Evolutionary conservation across 1,140 invertebrate species (phyloP).

Genomic region (Ips typographus): DNA sequence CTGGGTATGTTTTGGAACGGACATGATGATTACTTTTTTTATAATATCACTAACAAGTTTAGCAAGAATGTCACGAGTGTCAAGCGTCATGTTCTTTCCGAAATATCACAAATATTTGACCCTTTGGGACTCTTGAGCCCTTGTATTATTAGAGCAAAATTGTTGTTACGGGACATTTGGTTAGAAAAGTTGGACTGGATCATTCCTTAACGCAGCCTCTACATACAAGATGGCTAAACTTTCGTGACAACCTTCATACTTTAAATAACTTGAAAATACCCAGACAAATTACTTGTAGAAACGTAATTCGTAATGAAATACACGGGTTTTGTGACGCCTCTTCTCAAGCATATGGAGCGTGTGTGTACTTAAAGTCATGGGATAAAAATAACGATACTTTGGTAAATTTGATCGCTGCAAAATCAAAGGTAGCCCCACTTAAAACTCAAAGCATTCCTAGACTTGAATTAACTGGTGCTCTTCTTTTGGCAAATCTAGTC

Average conservation of each 20-base stretch:
- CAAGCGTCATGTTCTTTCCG: slow-evolving; percentile 31
- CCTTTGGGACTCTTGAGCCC: too few species aligned
- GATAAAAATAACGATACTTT: slow-evolving; percentile 8
- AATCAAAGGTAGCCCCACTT: slow-evolving; percentile 50
- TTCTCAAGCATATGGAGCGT: too few species aligned
- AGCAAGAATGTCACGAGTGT: too few species aligned
- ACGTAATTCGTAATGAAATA: slow-evolving; percentile 9
- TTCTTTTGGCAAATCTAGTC: slow-evolving; percentile 37
- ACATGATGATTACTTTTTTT: too few species aligned
- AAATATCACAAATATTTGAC: too few species aligned
- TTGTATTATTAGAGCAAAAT: slow-evolving; percentile 29
- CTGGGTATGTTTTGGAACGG: too few species aligned
- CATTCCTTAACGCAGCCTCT: slow-evolving; percentile 23
- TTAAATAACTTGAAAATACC: slow-evolving; percentile 4
- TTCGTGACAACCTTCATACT: slow-evolving; percentile 1
- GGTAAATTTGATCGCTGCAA: slow-evolving; percentile 41
- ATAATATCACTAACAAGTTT: too few species aligned
- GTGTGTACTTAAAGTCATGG: slow-evolving; percentile 47
- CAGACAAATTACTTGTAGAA: slow-evolving; percentile 13
- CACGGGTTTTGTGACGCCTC: too few species aligned
- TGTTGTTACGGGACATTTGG: slow-evolving; percentile 35
- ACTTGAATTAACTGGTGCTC: slow-evolving; percentile 47
- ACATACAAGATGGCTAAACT: not conserved
- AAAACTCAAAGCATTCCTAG: slow-evolving; percentile 44
- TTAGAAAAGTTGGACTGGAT: slow-evolving; percentile 32